A percentile compares a stretch with the other conserved stretches of the same genome.
These are phyloP conservation scores for Echinops telfairi DNA, from an alignment of 2,113 vertebrate genomes.

Conservation along the genomic window DNA sequence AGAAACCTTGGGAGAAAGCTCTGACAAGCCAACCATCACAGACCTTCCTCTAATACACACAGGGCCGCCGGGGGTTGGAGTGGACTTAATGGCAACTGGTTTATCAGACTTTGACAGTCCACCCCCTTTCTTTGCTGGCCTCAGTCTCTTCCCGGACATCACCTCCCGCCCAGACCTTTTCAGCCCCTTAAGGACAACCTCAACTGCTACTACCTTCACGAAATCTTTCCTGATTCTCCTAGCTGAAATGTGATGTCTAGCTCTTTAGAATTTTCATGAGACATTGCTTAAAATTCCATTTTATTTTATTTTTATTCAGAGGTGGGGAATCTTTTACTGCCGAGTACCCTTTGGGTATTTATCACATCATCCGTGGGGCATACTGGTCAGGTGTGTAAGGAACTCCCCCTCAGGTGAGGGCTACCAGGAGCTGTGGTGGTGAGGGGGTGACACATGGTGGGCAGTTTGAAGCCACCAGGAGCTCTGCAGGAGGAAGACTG, in stretches of 20 bases:
- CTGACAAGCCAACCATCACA: no score
- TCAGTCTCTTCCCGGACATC: neutral
- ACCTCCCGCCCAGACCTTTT: neutral
- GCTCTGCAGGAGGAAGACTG: no score
- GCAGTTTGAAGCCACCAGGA: no score
- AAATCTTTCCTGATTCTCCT: constrained; percentile 5
- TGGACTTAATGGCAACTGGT: neutral
- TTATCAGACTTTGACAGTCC: neutral
- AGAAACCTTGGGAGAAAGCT: no score
- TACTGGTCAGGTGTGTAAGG: no score
- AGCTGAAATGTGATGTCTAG: neutral
- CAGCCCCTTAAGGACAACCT: neutral
- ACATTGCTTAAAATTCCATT: neutral
- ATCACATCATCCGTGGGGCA: no score
- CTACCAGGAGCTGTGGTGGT: no score
- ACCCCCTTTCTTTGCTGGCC: neutral
- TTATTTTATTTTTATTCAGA: neutral
- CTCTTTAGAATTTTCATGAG: constrained; percentile 10
- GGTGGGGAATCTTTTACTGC: neutral
- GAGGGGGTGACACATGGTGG: no score
- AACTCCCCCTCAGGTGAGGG: neutral
- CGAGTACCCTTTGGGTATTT: no score
- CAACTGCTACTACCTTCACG: neutral
- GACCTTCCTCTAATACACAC: no score
- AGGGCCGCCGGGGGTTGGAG: no score